Evolutionary conservation across 2,888 invertebrate species (phyloP).

Genomic region (Stratiomys singularior): DNA sequence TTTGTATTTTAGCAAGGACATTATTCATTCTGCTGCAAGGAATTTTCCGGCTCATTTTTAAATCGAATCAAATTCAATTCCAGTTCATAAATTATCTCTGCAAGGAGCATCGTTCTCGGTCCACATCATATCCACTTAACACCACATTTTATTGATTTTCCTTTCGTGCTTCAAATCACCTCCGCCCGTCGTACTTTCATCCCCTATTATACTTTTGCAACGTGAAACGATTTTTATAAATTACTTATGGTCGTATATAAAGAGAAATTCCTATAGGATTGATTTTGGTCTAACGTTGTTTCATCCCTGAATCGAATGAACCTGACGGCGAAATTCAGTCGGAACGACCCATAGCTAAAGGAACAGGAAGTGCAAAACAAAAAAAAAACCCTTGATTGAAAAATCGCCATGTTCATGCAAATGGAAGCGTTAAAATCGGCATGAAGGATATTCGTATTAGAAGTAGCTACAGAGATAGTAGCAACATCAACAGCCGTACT

Average conservation of each 20-base stretch:
- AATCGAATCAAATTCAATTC: too few relatives aligned
- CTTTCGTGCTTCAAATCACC: too few relatives aligned
- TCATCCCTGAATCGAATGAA: background rate
- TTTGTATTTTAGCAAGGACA: too few relatives aligned
- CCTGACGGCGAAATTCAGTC: background rate
- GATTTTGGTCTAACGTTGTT: background rate
- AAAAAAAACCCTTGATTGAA: slow-evolving; percentile 4
- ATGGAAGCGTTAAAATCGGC: background rate
- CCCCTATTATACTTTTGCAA: too few relatives aligned
- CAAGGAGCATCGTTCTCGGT: too few relatives aligned
- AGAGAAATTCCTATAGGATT: background rate
- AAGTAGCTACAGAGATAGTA: background rate
- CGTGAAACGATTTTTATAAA: slow-evolving; percentile 1
- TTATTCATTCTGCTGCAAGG: too few relatives aligned
- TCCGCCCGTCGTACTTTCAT: too few relatives aligned
- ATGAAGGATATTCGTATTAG: background rate
- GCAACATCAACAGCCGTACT: background rate
- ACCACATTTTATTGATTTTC: too few relatives aligned
- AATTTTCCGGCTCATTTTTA: too few relatives aligned
- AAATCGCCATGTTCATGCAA: slow-evolving; percentile 1
- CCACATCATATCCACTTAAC: too few relatives aligned
- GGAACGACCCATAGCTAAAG: background rate
- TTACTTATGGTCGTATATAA: background rate
- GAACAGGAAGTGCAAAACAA: background rate
- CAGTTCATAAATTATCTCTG: too few relatives aligned